These are phyloP conservation scores for Drosophila borborema DNA, from an alignment of 2,888 invertebrate genomes.

Conservation along the genomic window DNA sequence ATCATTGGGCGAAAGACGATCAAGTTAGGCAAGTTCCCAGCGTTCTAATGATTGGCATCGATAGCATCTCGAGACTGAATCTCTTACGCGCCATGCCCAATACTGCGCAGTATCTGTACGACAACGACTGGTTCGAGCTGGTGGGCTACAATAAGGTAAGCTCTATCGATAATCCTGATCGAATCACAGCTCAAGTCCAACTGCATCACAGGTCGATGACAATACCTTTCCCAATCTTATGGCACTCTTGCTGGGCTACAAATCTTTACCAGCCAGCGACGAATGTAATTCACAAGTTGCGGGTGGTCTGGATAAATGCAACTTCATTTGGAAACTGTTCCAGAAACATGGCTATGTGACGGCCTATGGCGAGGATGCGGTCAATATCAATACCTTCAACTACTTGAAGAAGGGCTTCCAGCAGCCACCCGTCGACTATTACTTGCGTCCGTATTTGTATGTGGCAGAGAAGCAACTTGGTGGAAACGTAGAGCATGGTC, in stretches of 20 bases:
- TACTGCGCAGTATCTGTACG: slow-evolving; percentile 89
- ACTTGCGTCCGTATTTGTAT: slow-evolving; percentile 90
- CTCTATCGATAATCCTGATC: fast-evolving
- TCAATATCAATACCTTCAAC: slow-evolving; percentile 89
- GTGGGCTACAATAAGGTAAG: slow-evolving; percentile 90
- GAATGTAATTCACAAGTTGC: no score
- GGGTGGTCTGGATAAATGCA: slow-evolving; percentile 88
- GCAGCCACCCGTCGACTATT: slow-evolving; percentile 92
- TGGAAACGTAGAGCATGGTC: slow-evolving; percentile 86
- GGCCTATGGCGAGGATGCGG: slow-evolving; percentile 92
- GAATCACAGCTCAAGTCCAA: background rate
- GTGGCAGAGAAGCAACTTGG: slow-evolving; percentile 88
- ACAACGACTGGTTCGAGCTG: slow-evolving; percentile 90
- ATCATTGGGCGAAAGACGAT: slow-evolving; percentile 66
- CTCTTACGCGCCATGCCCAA: slow-evolving; percentile 91
- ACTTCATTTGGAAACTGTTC: slow-evolving; percentile 92
- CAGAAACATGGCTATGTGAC: slow-evolving; percentile 90
- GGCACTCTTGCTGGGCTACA: slow-evolving; percentile 91
- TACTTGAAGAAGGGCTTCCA: slow-evolving; percentile 90
- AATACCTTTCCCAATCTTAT: slow-evolving; percentile 96
- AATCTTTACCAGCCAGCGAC: no score
- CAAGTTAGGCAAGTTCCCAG: slow-evolving; percentile 85
- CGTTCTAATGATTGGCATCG: slow-evolving; percentile 93
- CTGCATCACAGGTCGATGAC: slow-evolving; percentile 89
- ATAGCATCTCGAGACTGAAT: slow-evolving; percentile 93